Conservation (phyloP, 1,140 invertebrate genomes). For the Drosophila malerkotliana region DNA sequence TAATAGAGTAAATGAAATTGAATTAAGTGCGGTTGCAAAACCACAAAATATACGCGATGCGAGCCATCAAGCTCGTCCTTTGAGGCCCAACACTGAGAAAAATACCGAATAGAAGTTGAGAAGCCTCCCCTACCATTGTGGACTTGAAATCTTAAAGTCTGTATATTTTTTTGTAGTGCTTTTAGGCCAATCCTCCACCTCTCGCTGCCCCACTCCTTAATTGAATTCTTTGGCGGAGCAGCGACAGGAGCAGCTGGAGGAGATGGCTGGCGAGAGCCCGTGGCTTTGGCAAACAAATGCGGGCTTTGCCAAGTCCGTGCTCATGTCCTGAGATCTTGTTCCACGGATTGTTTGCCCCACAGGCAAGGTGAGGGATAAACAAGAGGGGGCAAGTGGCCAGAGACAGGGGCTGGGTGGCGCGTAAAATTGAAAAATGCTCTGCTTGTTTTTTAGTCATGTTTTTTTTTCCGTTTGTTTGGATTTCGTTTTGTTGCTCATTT, state of each 20-base stretch:
- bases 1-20: slow-evolving; percentile 62
- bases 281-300: slow-evolving; percentile 66
- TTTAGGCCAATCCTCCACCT: not conserved
- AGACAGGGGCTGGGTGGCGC: slow-evolving; percentile 25
- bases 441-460: slow-evolving; percentile 35
- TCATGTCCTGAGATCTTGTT: slow-evolving; percentile 49
- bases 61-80: slow-evolving; percentile 20
- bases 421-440: slow-evolving; percentile 59
- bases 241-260: slow-evolving; percentile 10
- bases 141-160: not conserved
- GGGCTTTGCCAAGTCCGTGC: slow-evolving; percentile 46
- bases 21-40: slow-evolving; percentile 58
- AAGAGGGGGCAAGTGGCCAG: not conserved
- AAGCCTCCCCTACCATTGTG: too few species aligned
- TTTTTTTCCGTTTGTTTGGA: slow-evolving; percentile 30
- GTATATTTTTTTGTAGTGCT: slow-evolving; percentile 15
- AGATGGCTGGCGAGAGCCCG: slow-evolving; percentile 39
- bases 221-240: slow-evolving; percentile 62
- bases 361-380: slow-evolving; percentile 20
- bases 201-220: slow-evolving; percentile 26
- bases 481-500: slow-evolving; percentile 29
- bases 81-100: not conserved
- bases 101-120: not conserved
- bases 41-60: slow-evolving; percentile 55
- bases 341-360: slow-evolving; percentile 41